Evolutionary conservation across 1,140 invertebrate genomes (phyloP).

Genomic region (Ceratitis capitata): DNA sequence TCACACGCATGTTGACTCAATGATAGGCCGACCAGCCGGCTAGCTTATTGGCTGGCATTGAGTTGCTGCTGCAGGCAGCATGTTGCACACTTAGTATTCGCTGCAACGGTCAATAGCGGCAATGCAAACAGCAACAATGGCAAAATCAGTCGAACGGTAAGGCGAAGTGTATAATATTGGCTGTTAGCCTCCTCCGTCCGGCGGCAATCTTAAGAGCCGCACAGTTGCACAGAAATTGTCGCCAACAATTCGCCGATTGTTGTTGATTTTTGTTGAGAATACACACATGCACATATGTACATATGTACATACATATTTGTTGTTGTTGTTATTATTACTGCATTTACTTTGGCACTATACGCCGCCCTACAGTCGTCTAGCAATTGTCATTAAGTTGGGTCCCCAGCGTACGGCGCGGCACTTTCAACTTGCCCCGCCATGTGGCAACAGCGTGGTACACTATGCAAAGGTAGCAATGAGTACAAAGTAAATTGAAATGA

Average conservation of each 20-base stretch:
- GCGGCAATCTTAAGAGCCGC: conserved; percentile 29
- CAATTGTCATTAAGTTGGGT: conserved; percentile 22
- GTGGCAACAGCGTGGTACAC: neutral
- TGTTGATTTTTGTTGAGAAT: conserved; percentile 3
- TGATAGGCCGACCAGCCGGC: no score
- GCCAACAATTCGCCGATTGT: neutral
- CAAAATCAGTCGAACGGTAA: neutral
- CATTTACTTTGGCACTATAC: no score
- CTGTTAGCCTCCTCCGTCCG: no score
- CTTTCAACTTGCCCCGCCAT: neutral
- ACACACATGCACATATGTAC: neutral
- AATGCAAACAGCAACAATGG: neutral
- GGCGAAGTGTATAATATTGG: no score
- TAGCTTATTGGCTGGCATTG: conserved; percentile 5
- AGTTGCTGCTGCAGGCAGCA: conserved; percentile 25
- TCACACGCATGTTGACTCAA: conserved; percentile 11
- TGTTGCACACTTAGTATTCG: neutral
- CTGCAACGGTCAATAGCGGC: neutral
- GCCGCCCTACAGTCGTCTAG: no score
- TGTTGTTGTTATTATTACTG: neutral
- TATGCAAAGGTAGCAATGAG: neutral
- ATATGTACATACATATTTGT: neutral
- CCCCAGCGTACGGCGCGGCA: neutral
- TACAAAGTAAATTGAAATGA: conserved; percentile 11
- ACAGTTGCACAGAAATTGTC: conserved; percentile 26